These are phyloP conservation scores for Sinonovacula constricta DNA, from an alignment of 1,140 invertebrate species.

Conservation along the genomic window DNA sequence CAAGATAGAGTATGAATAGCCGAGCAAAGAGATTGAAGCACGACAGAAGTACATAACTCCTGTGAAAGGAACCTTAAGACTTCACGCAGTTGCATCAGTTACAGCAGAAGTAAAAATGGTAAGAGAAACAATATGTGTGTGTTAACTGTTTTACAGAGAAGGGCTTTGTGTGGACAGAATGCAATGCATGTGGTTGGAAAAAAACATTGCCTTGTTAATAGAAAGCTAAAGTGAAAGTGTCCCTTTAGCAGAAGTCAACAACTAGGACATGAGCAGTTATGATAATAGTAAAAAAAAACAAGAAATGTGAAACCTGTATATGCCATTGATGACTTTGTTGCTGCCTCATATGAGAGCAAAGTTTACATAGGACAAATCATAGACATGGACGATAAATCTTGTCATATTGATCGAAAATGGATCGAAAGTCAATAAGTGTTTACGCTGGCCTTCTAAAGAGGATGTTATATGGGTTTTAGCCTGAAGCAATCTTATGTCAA, in stretches of 20 bases:
- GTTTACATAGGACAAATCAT: conserved; percentile 11
- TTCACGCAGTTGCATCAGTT: background rate
- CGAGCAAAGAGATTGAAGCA: background rate
- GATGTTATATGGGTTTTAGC: background rate
- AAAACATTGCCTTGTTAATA: background rate
- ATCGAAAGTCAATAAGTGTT: conserved; percentile 6
- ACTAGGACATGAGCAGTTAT: background rate
- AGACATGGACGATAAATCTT: conserved; percentile 10
- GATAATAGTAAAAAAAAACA: background rate
- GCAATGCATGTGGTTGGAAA: conserved; percentile 6
- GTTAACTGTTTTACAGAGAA: conserved; percentile 25
- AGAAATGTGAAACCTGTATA: background rate
- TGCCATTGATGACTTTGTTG: background rate
- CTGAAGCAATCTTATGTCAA: background rate
- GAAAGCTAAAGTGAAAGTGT: background rate
- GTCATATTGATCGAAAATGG: conserved; percentile 26
- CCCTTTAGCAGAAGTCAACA: background rate
- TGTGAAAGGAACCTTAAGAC: conserved; percentile 10
- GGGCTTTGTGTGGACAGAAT: conserved; percentile 14
- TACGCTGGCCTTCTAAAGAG: conserved; percentile 21
- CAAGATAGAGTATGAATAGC: conserved; percentile 8
- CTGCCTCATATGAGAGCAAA: conserved; percentile 10
- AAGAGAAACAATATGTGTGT: conserved; percentile 23
- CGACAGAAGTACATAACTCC: background rate
- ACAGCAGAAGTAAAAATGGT: conserved; percentile 9